phyloP scores from a whole-genome alignment of 2,113 vertebrate genomes.

The Silurus meridionalis region DNA sequence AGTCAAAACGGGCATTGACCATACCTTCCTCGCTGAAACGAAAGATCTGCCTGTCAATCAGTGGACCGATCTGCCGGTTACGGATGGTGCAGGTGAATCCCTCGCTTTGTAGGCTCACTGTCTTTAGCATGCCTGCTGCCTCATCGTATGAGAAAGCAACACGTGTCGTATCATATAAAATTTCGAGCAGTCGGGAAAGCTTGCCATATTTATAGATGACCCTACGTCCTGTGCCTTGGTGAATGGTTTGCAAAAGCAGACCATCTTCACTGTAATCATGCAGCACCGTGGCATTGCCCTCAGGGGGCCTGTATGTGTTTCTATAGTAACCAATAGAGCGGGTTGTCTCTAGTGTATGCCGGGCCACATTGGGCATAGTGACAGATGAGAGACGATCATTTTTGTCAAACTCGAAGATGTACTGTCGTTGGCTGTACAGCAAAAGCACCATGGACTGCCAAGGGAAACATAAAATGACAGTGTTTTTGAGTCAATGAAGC shows the following conservation, averaged over 20 bases:
- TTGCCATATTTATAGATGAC: constrained; percentile 95
- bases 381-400: constrained; percentile 91
- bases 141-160: constrained; percentile 92
- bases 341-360: constrained; percentile 90
- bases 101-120: constrained; percentile 90
- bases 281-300: constrained; percentile 90
- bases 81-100: constrained; percentile 95
- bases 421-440: constrained; percentile 95
- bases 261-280: constrained; percentile 95
- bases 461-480: constrained; percentile 47
- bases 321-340: constrained; percentile 96
- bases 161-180: constrained; percentile 92
- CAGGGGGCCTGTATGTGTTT: constrained; percentile 91
- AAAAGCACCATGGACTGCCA: constrained; percentile 94
- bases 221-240: constrained; percentile 89
- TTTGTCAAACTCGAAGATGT: constrained; percentile 98
- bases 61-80: constrained; percentile 93
- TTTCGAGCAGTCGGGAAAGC: constrained; percentile 87
- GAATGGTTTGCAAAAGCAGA: constrained; percentile 86
- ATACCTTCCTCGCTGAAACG: constrained; percentile 98
- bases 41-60: constrained; percentile 96
- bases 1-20: constrained; percentile 97
- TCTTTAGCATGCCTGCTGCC: constrained; percentile 92
- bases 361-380: constrained; percentile 97
- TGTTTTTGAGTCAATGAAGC: constrained; percentile 45